Base-by-base conservation (phyloP, 1,140 invertebrate species). In the Phortica variegata region DNA sequence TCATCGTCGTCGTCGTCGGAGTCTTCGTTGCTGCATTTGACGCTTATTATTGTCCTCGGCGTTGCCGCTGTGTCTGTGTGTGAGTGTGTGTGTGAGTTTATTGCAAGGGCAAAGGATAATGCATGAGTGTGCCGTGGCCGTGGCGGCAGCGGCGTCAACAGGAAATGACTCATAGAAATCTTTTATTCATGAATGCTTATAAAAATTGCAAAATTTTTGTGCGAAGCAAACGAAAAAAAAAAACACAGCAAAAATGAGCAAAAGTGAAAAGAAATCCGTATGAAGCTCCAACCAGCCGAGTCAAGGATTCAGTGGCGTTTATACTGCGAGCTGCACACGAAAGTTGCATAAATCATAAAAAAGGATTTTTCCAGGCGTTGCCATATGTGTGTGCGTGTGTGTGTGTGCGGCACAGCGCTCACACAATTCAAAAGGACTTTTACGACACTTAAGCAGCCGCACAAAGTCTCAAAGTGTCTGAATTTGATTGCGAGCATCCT, bases 301-400 rank as follows among this genome's bases (percentile, higher is more conserved):
- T 68, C 57, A 68, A 66, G 63, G 63, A 66, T 66, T 66, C 68
- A 43, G 63, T 21, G 49, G 16, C 31, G 33, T 34, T 8, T 13
- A 4, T 43, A 16, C 41, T 43, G 39, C 23, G 29, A 41, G 60
- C 63, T 68, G 63, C 63, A 68, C 65, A 63, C 60, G 60, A 68
- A 69, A 68, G 63, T 68, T 68, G 63, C 63, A 68, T 68, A 68
- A 68, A 68, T 68, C 63, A 68, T 68, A 68, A 68, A 68, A 68
- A 52, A 5, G 23, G 10, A 6, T 26, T 26, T 26, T n/a, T n/a
- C n/a, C n/a, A n/a, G n/a, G n/a, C 56, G 49, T 46, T 43, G 43
- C 32, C 26, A 33, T 18, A 38, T 47, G 49, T 43, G 41, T 26
- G 29, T 50, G 43, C n/a, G 12, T 43, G 5, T 29, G 26, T 6